Base-by-base conservation (phyloP, 2,113 vertebrate genomes). In the Tylochromis polylepis region DNA sequence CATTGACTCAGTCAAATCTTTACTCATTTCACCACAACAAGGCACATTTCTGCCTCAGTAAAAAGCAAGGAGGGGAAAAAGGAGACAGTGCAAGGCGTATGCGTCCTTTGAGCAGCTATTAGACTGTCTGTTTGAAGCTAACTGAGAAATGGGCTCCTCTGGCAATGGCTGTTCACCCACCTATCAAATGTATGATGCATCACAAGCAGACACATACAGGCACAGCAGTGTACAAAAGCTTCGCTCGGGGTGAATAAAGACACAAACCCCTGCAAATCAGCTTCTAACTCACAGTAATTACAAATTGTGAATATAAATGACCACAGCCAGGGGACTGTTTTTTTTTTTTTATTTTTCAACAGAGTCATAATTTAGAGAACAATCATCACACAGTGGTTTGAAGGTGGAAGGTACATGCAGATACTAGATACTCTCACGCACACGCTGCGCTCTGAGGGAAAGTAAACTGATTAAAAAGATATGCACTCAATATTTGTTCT, bases 271-370 rank as follows among this genome's bases (percentile, higher is more conserved):
- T 51, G 24, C 12, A 84, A 65, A 85, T 84, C 62, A 34, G 60
- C 85, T 87, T 89, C 92, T 43, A 84, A 83, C 43, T 79, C 79
- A 11, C 43, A 85, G 81, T 86, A 80, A 90, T 91, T 81, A 87
- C 59, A 94, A 89, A 92, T 91, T 90, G 89, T 83, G 83, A 91
- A 93, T 90, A 91, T 53, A 77, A 77, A 34, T 77, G 72, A 77
- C 72, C 72, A 56, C 24, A 36, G 79, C 85, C n/a, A 8, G 79
- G 65, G 80, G 27, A 82, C 55, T 38, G 20, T 1, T 15, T 56
- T 31, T 59, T 79, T 27, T 12, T 27, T 60, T 89, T 27, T 12
- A 22, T 60, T 89, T 84, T 80, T 10, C 12, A 22, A 65, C 22
- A 75, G 43, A 92, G 85, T 80, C 81, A 88, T 94, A 84, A 88